Conservation (phyloP, 2,113 vertebrate species). For the Mormyrus lacerda region DNA sequence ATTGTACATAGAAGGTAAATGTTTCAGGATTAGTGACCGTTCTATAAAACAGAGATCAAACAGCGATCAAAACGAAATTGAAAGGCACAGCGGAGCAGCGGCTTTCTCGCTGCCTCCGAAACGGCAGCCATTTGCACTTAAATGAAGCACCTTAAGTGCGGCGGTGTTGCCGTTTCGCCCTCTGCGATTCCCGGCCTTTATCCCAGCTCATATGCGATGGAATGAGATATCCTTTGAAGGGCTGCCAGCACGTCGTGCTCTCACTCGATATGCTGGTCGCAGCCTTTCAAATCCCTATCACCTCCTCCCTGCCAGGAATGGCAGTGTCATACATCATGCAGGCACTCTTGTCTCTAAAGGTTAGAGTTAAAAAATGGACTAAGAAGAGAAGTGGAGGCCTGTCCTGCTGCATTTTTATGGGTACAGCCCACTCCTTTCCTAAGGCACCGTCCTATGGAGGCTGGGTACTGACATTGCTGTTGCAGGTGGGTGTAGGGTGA, state of each 20-base stretch:
- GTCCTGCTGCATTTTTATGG: conserved; percentile 11
- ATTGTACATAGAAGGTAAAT: conserved; percentile 1
- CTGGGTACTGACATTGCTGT: not conserved
- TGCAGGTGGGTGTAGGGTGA: not conserved
- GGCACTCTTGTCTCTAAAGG: conserved; percentile 30
- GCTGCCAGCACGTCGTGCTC: conserved; percentile 67
- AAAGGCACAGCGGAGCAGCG: conserved; percentile 54
- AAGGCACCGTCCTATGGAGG: not conserved
- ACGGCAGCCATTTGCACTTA: conserved; percentile 88
- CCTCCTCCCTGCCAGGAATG: conserved; percentile 48
- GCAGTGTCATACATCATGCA: conserved; percentile 34
- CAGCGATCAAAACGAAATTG: conserved; percentile 36
- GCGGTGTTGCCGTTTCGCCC: conserved; percentile 79
- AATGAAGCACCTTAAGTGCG: conserved; percentile 87
- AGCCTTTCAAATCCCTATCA: conserved; percentile 71
- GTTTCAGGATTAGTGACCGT: conserved; percentile 6
- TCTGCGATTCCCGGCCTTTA: conserved; percentile 87
- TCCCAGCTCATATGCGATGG: conserved; percentile 81
- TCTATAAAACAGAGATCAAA: conserved; percentile 12
- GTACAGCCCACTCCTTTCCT: not conserved
- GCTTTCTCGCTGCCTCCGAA: conserved; percentile 45
- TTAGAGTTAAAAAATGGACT: conserved; percentile 36
- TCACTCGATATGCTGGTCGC: conserved; percentile 68
- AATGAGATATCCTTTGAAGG: conserved; percentile 83
- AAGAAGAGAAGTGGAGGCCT: not conserved